Evolutionary conservation across 1,140 invertebrate species (phyloP).

Genomic region (Archivesica marissinica): DNA sequence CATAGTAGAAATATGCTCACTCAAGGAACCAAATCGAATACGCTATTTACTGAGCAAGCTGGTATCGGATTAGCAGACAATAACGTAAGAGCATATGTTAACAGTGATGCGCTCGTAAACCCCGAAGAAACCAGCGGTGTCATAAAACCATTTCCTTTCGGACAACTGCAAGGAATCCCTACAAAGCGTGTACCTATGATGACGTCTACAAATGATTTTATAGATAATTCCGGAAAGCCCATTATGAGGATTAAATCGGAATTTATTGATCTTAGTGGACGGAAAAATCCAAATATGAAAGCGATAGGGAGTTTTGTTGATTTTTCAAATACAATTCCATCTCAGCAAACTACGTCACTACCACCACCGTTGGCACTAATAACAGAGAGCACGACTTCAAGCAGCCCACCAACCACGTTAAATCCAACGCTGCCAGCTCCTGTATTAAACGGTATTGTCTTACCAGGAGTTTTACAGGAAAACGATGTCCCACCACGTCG

Average conservation of each 20-base stretch:
- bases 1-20: not conserved
- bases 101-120: not conserved
- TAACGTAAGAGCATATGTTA: not conserved
- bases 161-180: not conserved
- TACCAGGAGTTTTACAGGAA: not conserved
- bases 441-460: not conserved
- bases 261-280: conserved; percentile 21
- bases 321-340: not conserved
- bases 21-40: not conserved
- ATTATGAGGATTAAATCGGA: not conserved
- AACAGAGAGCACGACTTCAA: not conserved
- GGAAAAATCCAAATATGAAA: conserved; percentile 31
- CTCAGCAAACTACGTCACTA: not conserved
- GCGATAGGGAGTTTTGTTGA: not conserved
- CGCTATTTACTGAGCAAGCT: not conserved
- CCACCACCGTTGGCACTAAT: not conserved
- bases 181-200: not conserved
- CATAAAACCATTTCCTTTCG: not conserved
- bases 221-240: conserved; percentile 17
- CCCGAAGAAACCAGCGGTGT: not conserved
- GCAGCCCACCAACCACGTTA: not conserved
- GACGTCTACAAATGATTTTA: not conserved
- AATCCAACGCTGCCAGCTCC: not conserved
- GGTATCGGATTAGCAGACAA: not conserved
- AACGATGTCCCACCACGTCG: not conserved